Evolutionary conservation across 2,113 vertebrate genomes (phyloP), one percentile per base, ranked within the genome.

Genomic region (Strigops habroptila): DNA sequence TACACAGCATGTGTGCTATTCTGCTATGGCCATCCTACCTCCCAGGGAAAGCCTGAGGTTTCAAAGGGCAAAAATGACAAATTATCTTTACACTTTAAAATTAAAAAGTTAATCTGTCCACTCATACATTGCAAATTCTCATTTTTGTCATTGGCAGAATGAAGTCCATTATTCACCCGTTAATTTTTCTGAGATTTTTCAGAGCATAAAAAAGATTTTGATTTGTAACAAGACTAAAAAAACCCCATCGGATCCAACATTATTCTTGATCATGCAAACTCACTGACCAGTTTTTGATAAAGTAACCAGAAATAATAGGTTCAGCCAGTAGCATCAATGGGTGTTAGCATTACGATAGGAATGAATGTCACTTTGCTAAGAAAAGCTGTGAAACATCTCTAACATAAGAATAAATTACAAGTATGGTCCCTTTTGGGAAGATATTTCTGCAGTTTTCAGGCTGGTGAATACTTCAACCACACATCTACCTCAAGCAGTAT

Each of bases 1-100:
- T 2, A 1, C 15, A 14, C 44, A 10, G 25, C 25, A 8, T 1
- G 1, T 5, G 35, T 35, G 27, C 46, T 33, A 0, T 15, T 57
- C 41, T 68, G 85, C 55, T 30, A 3, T 1, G 23, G 35, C 30
- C 30, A 27, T 27, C 25, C n/a, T 28, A 3, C 31, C 7, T 69
- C 41, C 23, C 0, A 0, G 17, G 14, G 23, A 59, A 53, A 73
- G 35, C 13, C 12, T 12, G 14, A 14, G 12, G 3, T 35, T 53
- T n/a, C 35, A 24, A 39, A 30, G 12, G 21, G n/a, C 10, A 62
- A n/a, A 77, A 86, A 18, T 7, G 12, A 48, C 12, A 64, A 14
- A 43, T 46, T 65, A 19, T 25, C 43, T 68, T 65, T 48, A 11
- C 41, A n/a, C n/a, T 68, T 52, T 5, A 19, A 91, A 71, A 80